Evolutionary conservation across 2,113 vertebrate species (phyloP).

Genomic region (Periophthalmus modestus): DNA sequence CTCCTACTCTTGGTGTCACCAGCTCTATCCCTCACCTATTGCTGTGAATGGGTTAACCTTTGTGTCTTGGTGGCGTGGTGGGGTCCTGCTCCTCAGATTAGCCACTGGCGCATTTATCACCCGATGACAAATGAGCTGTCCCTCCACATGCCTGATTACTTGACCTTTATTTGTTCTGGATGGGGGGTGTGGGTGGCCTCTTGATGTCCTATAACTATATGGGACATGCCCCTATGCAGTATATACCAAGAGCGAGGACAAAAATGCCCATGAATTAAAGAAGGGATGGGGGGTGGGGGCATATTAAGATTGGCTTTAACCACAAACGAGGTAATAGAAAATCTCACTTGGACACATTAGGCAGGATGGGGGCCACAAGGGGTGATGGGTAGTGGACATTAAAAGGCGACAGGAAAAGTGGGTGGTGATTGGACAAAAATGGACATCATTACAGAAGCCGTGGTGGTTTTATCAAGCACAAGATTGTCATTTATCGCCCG

Average conservation of each 20-base stretch:
- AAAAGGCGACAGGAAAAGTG: constrained; percentile 27
- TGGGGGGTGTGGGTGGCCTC: background rate
- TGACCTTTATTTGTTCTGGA: constrained; percentile 60
- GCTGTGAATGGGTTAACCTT: constrained; percentile 60
- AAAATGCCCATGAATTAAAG: constrained; percentile 47
- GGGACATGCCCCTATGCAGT: constrained; percentile 39
- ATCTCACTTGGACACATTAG: constrained; percentile 37
- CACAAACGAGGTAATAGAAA: constrained; percentile 51
- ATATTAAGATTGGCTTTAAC: constrained; percentile 49
- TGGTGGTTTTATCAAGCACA: constrained; percentile 21
- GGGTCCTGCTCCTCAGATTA: constrained; percentile 59
- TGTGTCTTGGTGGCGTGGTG: constrained; percentile 35
- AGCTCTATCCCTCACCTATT: constrained; percentile 22
- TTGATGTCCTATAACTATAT: constrained; percentile 39
- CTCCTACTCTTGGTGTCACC: background rate
- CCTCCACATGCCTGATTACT: constrained; percentile 64
- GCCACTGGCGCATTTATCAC: constrained; percentile 62
- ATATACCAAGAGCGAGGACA: constrained; percentile 29
- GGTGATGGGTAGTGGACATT: constrained; percentile 55
- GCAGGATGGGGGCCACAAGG: constrained; percentile 36
- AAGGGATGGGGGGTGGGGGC: too few relatives aligned
- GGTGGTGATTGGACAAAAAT: constrained; percentile 28
- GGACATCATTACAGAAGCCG: constrained; percentile 41
- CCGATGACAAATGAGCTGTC: constrained; percentile 68
- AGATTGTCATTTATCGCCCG: constrained; percentile 43